Evolutionary conservation across 2,888 invertebrate genomes (phyloP), one percentile per base, ranked within the genome.

Genomic region (Brenthis daphne): DNA sequence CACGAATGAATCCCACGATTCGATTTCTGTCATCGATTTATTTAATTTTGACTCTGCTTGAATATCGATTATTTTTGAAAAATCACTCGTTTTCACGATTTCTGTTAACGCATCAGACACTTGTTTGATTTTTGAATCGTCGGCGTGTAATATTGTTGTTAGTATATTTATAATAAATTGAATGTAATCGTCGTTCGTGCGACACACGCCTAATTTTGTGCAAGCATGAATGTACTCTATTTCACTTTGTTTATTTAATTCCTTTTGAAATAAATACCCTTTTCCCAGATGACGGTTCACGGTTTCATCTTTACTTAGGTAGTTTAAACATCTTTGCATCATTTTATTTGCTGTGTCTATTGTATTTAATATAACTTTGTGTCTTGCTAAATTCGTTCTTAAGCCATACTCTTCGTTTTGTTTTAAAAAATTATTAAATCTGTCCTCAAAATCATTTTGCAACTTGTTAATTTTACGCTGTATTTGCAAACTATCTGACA

Each of bases 341-440:
- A 86, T 79, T 6, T 74, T 73, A 60, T 83, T 80, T 0, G 87
- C 87, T 0, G 81, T 81, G 1, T 86, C 83, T 1, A 88, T 79
- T 0, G 80, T 81, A 50, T 88, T 85, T 0, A 87, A 68, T 11
- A 89, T 77, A 0, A 85, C 86, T 57, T 85, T 87, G 63, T 86
- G 80, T 0, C 74, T 71, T 0, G 86, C 87, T 0, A 83, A 63
- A 48, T 75, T 77, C 0, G 87, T 88, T 75, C 79, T 83, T 0
- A 89, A 80, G 0, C 75, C 77, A 6, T 82, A 80, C 1, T 79
- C 71, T 51, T 76, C 74, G 0, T 83, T 85, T 2, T 79, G 75
- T 20, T 72, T 75, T 0, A 86, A 64, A 24, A 83, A 87, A 0
- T 80, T 77, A 3, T 74, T 74, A 51, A 85, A 86, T 74, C 83